These are phyloP conservation scores for Steinernema feltiae DNA, from an alignment of 1,140 invertebrate species.

Conservation along the genomic window DNA sequence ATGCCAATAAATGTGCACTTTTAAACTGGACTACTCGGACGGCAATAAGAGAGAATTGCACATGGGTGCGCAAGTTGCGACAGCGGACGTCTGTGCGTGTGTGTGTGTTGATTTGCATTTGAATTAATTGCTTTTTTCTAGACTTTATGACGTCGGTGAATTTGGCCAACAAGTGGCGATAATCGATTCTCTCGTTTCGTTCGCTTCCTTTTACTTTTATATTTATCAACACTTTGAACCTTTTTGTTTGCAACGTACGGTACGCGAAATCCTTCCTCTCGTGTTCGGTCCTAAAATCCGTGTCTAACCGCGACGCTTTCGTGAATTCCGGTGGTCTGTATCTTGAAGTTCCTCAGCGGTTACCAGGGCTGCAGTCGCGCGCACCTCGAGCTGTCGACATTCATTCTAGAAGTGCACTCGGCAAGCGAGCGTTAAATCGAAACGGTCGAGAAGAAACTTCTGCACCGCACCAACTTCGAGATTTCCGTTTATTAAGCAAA, in stretches of 20 bases:
- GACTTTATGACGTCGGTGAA: slow-evolving; percentile 15
- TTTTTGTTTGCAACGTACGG: too few species aligned
- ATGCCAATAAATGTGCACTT: slow-evolving; percentile 15
- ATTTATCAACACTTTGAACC: not conserved
- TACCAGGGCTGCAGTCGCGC: too few species aligned
- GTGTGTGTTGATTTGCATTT: slow-evolving; percentile 14
- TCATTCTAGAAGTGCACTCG: not conserved
- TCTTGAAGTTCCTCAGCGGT: too few species aligned
- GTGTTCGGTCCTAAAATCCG: too few species aligned
- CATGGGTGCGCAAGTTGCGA: slow-evolving; percentile 11
- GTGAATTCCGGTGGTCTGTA: too few species aligned
- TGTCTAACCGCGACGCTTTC: too few species aligned
- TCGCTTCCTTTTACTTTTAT: not conserved
- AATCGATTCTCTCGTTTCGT: not conserved
- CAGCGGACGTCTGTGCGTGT: slow-evolving; percentile 1
- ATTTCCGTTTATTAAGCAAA: not conserved
- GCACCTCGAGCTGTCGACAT: too few species aligned
- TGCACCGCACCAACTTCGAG: not conserved
- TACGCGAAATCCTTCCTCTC: not conserved
- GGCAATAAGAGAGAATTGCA: slow-evolving; percentile 9
- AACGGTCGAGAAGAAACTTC: not conserved
- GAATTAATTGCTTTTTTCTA: slow-evolving; percentile 15
- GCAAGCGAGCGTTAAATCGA: not conserved
- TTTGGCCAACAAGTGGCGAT: slow-evolving; percentile 11
- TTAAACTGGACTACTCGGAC: not conserved